Percentiles rank a stretch among this genome's conserved stretches.
Conservation (phyloP, 2,797 vertebrate genomes). For the Microctenopoma stevenorrisi region DNA sequence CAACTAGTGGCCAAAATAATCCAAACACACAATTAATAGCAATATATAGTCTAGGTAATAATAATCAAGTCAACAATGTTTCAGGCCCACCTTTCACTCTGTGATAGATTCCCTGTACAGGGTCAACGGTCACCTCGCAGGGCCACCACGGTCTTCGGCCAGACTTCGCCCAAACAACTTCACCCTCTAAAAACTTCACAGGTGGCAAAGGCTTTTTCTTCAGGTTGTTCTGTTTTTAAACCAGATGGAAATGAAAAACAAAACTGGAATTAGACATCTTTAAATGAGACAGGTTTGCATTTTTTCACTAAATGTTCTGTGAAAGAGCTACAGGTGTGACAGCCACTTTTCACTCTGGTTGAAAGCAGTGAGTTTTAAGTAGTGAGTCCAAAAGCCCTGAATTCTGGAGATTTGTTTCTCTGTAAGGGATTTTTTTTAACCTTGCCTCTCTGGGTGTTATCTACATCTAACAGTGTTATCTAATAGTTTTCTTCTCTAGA, state of each 20-base stretch:
- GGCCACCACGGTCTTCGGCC: constrained; percentile 98
- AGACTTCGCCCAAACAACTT: constrained; percentile 98
- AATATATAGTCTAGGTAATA: neutral
- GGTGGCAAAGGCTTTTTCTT: constrained; percentile 85
- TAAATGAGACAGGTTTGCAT: neutral
- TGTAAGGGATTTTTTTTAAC: neutral
- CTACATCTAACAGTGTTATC: neutral
- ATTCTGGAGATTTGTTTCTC: neutral
- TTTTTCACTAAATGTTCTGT: neutral
- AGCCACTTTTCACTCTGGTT: no score
- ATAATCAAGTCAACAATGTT: constrained; percentile 21
- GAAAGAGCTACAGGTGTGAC: neutral
- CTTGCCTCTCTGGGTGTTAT: constrained; percentile 1
- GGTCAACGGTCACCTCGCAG: constrained; percentile 91
- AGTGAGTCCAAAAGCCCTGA: neutral
- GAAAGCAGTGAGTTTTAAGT: neutral
- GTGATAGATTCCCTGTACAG: constrained; percentile 88
- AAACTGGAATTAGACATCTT: neutral
- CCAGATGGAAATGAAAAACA: constrained; percentile 25
- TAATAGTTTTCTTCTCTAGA: neutral
- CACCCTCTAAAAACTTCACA: constrained; percentile 92
- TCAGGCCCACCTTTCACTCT: constrained; percentile 90
- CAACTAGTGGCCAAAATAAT: neutral
- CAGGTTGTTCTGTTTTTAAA: constrained; percentile 68
- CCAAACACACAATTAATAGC: neutral